These are phyloP conservation scores for Harpalus rufipes DNA, from an alignment of 2,888 invertebrate genomes.

Conservation along the genomic window DNA sequence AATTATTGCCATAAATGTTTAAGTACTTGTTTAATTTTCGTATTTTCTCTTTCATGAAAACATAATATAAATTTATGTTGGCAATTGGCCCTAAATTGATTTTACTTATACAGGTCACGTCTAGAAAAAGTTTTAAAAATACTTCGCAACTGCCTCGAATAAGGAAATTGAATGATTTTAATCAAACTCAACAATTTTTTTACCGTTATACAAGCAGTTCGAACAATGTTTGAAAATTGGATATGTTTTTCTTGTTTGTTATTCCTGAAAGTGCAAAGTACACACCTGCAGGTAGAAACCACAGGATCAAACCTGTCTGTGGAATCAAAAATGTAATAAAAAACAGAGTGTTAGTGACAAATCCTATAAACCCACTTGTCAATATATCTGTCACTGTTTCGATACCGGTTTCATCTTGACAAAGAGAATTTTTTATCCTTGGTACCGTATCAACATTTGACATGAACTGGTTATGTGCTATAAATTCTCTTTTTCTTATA, in stretches of 20 bases:
- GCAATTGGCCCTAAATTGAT: too few relatives aligned
- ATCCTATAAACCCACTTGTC: background rate
- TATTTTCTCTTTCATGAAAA: too few relatives aligned
- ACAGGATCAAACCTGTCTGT: background rate
- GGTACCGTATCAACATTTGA: background rate
- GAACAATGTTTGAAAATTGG: background rate
- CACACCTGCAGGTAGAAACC: background rate
- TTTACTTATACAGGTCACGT: background rate
- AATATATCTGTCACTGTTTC: background rate
- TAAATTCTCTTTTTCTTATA: too few relatives aligned
- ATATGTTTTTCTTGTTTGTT: background rate
- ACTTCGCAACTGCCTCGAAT: background rate
- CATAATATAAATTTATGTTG: too few relatives aligned
- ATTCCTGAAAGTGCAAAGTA: background rate
- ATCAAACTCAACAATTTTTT: background rate
- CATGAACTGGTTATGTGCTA: too few relatives aligned
- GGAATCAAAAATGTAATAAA: background rate
- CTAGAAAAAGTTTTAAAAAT: background rate
- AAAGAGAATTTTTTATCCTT: background rate
- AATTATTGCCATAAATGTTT: too few relatives aligned
- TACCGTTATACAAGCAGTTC: background rate
- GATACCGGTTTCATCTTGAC: background rate
- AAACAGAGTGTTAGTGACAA: constrained; percentile 1
- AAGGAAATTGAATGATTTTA: constrained; percentile 5
- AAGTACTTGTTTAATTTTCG: too few relatives aligned